These are phyloP conservation scores for Pseudopipra pipra DNA, from an alignment of 2,113 vertebrate species.

Conservation along the genomic window DNA sequence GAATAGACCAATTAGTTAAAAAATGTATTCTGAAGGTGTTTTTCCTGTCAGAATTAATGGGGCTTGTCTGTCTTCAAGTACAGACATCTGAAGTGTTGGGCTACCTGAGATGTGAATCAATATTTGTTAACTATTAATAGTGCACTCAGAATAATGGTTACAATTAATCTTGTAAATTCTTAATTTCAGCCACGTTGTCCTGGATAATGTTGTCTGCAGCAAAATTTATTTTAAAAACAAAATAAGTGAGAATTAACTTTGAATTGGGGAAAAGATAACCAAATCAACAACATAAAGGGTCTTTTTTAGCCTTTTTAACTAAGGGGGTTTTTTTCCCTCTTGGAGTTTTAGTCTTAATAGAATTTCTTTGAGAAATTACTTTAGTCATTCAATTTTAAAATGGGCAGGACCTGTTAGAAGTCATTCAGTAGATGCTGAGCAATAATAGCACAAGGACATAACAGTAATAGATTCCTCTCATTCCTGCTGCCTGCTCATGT, in stretches of 20 bases:
- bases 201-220: not conserved
- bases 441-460: not conserved
- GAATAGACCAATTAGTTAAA: not conserved
- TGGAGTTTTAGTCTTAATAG: not conserved
- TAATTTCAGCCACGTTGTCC: not conserved
- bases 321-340: fast-evolving
- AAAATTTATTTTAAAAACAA: not conserved
- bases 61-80: not conserved
- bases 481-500: not conserved
- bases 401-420: not conserved
- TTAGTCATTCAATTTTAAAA: not conserved
- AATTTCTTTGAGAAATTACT: not conserved
- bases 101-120: not conserved
- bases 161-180: not conserved
- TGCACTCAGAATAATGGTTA: not conserved
- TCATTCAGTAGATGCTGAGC: not conserved
- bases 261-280: not conserved
- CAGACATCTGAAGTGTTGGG: not conserved
- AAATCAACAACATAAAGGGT: not conserved
- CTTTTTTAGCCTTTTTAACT: not conserved
- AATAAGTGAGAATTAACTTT: not conserved
- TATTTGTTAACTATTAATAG: not conserved
- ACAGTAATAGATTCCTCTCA: not conserved
- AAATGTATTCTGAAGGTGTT: not conserved
- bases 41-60: not conserved